Base-by-base conservation (phyloP, 2,113 vertebrate genomes). In the Cnemophilus loriae region DNA sequence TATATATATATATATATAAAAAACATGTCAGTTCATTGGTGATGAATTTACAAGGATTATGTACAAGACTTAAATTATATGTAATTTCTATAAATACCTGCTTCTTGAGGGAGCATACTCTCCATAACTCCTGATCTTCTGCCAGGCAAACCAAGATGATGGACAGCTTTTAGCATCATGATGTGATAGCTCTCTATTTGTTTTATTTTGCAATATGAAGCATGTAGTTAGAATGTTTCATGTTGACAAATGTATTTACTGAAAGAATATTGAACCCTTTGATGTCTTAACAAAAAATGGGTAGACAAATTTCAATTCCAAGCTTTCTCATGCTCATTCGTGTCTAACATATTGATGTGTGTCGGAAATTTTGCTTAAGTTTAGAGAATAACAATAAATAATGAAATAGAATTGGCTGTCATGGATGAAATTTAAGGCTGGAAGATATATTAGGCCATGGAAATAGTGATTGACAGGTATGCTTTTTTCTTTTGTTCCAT, bases 31-130 rank as follows among this genome's bases (percentile, higher is more conserved):
- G 2, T 87, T 89, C 33, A 56, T 20, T 74, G 83, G 33, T 92
- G 77, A 50, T 59, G 21, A 42, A 67, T 91, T 83, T 85, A 39
- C 15, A 67, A 91, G 42, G 39, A 69, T 83, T 90, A 50, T 33
- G 26, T 84, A 50, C 30, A 73, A 90, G 61, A 28, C 18, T 61
- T 83, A 73, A 93, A 89, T 78, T 55, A 46, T 46, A 23, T 35
- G 23, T 82, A 35, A 87, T 95, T 91, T 85, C 37, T 94, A 18
- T 69, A 90, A 95, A 89, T 80, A 79, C 42, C 60, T 88, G 50
- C 71, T 95, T 80, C 50, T 50, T 65, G 46, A 88, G 85, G 47
- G 50, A 77, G 7, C 24, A 15, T 47, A 11, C 19, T 83, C 37
- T 85, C 57, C 15, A 0, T 85, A 85, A 91, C 63, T 91, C 52